Percentiles rank a stretch among this genome's conserved stretches.
Evolutionary conservation across 2,888 invertebrate species (phyloP).

Genomic region (Drosophila koepferae): DNA sequence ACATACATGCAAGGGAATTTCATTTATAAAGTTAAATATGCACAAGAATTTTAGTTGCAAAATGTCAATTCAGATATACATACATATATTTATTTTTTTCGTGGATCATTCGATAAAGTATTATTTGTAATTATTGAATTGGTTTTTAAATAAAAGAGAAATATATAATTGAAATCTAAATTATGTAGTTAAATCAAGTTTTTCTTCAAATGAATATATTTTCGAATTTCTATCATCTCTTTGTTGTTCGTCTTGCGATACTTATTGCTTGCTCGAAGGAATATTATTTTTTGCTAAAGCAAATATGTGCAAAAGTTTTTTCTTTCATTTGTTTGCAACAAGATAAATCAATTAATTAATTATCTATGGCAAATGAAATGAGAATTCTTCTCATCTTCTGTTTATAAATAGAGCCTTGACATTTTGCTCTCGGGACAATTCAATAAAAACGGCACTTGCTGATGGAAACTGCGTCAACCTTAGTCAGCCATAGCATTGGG

Average conservation of each 20-base stretch:
- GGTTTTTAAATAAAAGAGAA: neutral
- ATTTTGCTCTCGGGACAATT: constrained; percentile 23
- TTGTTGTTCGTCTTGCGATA: neutral
- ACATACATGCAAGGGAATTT: neutral
- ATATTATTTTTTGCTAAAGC: neutral
- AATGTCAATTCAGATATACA: too few relatives aligned
- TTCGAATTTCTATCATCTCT: neutral
- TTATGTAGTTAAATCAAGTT: neutral
- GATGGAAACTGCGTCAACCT: constrained; percentile 24
- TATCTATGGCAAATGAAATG: neutral
- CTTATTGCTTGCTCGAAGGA: neutral
- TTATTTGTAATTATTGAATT: neutral
- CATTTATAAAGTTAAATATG: neutral
- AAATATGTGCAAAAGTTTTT: neutral
- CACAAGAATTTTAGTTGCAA: neutral
- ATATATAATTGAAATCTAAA: neutral
- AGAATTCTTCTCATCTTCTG: neutral
- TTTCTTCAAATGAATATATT: neutral
- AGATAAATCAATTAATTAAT: neutral
- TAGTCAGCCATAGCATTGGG: constrained; percentile 3
- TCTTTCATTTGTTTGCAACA: too few relatives aligned
- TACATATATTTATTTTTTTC: too few relatives aligned
- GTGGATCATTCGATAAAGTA: too few relatives aligned
- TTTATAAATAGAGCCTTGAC: constrained; percentile 4
- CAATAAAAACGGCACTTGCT: constrained; percentile 8